A percentile compares a stretch with the other conserved stretches of the same genome.
Conservation (phyloP, 2,113 vertebrate species). For the Siphamia tubifer region DNA sequence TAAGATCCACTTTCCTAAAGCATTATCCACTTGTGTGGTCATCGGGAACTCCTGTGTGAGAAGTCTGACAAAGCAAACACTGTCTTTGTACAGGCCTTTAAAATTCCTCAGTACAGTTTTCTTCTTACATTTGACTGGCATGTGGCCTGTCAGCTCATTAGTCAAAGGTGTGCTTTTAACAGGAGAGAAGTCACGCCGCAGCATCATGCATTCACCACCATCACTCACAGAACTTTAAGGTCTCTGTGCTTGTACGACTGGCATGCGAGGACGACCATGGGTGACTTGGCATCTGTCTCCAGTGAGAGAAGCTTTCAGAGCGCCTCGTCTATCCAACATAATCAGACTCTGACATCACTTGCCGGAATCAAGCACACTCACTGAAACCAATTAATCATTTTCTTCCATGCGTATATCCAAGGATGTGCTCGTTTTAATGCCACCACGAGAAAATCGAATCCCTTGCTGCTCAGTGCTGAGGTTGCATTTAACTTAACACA, state of each 20-base stretch:
- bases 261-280: conserved; percentile 32
- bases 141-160: conserved; percentile 60
- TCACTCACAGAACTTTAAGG: conserved; percentile 21
- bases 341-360: conserved; percentile 72
- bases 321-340: conserved; percentile 47
- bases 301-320: conserved; percentile 20
- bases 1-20: conserved; percentile 15
- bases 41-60: neutral
- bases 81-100: conserved; percentile 33
- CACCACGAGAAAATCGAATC: neutral
- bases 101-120: conserved; percentile 37
- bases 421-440: conserved; percentile 14
- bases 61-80: conserved; percentile 34
- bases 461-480: neutral
- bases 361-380: conserved; percentile 41
- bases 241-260: conserved; percentile 13
- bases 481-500: neutral
- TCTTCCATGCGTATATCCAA: conserved; percentile 36
- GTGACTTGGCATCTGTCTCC: conserved; percentile 44
- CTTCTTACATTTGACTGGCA: conserved; percentile 28
- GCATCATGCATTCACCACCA: conserved; percentile 30
- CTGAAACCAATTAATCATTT: conserved; percentile 57
- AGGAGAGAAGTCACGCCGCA: conserved; percentile 11
- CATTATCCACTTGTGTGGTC: conserved; percentile 66
- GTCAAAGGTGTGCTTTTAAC: conserved; percentile 53